A percentile compares a stretch with the other conserved stretches of the same genome.
These are phyloP conservation scores for Turritopsis dohrnii DNA, from an alignment of 30 jellyfish, hydroid and myxozoan genomes.

Conservation along the genomic window DNA sequence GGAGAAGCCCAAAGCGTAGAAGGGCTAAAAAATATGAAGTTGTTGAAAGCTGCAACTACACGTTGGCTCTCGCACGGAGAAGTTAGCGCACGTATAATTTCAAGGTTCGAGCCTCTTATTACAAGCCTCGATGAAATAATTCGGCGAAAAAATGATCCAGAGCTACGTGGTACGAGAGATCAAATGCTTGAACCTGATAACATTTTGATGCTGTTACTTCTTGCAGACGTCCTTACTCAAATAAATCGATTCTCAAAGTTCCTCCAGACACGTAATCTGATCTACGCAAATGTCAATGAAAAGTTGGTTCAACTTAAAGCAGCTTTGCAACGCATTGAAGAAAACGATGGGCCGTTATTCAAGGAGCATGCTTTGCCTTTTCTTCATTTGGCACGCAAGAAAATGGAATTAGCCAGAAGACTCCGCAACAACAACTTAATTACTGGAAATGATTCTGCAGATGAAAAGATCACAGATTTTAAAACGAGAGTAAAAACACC, in stretches of 20 bases:
- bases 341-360: conserved; percentile 5
- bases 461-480: not conserved
- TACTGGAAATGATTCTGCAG: not conserved
- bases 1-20: conserved; percentile 26
- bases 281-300: not conserved
- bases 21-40: conserved; percentile 17
- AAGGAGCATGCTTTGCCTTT: not conserved
- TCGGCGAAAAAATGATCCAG: conserved; percentile 19
- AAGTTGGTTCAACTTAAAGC: not conserved
- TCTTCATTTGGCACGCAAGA: not conserved
- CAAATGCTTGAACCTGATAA: conserved; percentile 22
- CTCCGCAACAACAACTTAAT: conserved; percentile 3
- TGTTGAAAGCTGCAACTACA: conserved; percentile 23
- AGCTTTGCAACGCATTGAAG: conserved; percentile 16
- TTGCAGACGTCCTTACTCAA: conserved; percentile 12
- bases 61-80: conserved; percentile 26
- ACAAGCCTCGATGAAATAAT: conserved; percentile 2
- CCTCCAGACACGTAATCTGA: not conserved
- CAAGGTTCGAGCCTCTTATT: conserved; percentile 27
- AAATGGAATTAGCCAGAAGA: conserved; percentile 22
- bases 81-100: conserved; percentile 10
- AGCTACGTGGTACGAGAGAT: not conserved
- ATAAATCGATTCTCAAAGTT: not conserved
- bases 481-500: conserved; percentile 4
- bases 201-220: not conserved